Evolutionary conservation across 2,113 vertebrate species (phyloP).

Genomic region (Pycnonotus jocosus): DNA sequence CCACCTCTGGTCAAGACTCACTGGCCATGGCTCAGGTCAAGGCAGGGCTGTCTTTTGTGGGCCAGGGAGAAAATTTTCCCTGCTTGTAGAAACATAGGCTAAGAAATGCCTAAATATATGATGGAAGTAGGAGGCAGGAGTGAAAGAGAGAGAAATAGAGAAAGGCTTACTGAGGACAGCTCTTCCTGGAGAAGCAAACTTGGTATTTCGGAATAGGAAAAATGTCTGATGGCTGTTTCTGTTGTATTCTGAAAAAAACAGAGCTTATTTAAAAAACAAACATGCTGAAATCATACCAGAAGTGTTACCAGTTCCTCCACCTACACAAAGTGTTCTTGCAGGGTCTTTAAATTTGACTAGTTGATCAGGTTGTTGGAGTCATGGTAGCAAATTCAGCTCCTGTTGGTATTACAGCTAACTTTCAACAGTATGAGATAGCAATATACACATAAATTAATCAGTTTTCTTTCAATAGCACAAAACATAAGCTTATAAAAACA

Average conservation of each 20-base stretch:
- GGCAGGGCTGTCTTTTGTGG: background rate
- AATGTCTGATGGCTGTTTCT: background rate
- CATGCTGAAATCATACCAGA: background rate
- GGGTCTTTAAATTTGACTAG: background rate
- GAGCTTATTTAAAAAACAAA: background rate
- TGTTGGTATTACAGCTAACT: background rate
- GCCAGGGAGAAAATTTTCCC: background rate
- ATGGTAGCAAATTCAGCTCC: background rate
- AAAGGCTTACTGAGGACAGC: background rate
- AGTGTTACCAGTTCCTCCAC: background rate
- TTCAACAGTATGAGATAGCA: background rate
- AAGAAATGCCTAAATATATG: background rate
- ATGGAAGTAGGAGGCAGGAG: background rate
- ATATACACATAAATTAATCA: background rate
- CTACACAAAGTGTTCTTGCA: background rate
- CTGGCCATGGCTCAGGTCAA: background rate
- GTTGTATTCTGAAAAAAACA: background rate
- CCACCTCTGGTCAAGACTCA: background rate
- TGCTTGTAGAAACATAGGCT: background rate
- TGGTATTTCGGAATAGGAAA: background rate
- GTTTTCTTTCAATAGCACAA: background rate
- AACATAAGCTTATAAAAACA: background rate
- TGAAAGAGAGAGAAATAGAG: background rate
- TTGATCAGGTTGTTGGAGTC: background rate
- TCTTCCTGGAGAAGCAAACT: background rate